Evolutionary conservation across 2,888 invertebrate genomes (phyloP).

Genomic region (Sminthurides aquaticus): DNA sequence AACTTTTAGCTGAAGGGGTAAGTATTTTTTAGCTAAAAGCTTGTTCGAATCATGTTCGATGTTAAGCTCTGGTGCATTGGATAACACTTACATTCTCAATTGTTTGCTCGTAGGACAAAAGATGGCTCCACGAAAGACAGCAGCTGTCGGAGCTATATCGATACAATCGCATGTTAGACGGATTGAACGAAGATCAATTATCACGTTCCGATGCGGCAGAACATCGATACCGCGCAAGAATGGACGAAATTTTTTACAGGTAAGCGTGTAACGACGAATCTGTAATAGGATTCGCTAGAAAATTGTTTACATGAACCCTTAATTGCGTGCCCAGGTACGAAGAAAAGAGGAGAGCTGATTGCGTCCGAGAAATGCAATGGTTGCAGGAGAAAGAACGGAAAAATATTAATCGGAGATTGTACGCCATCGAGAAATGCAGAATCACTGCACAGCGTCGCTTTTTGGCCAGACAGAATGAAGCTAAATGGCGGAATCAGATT

Average conservation of each 20-base stretch:
- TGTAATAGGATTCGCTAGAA: no score
- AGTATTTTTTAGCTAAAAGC: constrained; percentile 3
- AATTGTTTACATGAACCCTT: no score
- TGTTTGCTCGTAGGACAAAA: constrained; percentile 4
- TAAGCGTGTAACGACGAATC: no score
- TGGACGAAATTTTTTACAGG: no score
- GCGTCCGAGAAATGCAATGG: not conserved
- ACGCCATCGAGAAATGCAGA: not conserved
- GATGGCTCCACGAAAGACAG: constrained; percentile 7
- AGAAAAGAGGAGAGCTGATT: constrained; percentile 16
- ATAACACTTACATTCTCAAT: no score
- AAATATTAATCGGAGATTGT: not conserved
- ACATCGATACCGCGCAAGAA: no score
- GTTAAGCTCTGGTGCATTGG: no score
- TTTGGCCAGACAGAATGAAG: not conserved
- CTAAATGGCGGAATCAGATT: constrained; percentile 16
- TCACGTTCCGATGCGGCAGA: constrained; percentile 11
- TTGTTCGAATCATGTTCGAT: constrained; percentile 1
- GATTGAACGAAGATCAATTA: constrained; percentile 4
- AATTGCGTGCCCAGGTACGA: constrained; percentile 7
- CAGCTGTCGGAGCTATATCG: constrained; percentile 4
- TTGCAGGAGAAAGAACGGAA: not conserved
- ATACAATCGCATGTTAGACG: constrained; percentile 5
- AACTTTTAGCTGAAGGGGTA: constrained; percentile 4
- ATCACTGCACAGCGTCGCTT: not conserved